Evolutionary conservation across 2,797 vertebrate species (phyloP).

Genomic region (Euphonia xanthogaster): DNA sequence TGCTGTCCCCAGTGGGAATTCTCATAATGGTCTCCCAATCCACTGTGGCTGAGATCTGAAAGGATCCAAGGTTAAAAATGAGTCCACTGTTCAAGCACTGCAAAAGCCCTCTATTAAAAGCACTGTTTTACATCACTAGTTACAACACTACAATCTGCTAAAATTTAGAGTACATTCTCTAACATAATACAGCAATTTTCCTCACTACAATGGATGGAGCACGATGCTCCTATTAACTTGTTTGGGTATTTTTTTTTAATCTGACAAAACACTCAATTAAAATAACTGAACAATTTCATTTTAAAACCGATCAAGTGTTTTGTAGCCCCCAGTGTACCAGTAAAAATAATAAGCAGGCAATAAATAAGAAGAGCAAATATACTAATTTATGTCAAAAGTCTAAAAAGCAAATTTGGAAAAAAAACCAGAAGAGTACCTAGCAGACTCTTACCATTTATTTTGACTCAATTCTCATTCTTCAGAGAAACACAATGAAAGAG

Average conservation of each 20-base stretch:
- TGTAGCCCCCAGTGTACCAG: not conserved
- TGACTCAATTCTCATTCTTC: not conserved
- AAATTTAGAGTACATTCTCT: not conserved
- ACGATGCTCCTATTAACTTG: not conserved
- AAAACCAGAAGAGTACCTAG: not conserved
- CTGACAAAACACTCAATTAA: not conserved
- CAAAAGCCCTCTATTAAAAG: not conserved
- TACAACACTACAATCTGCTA: not conserved
- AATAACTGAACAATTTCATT: not conserved
- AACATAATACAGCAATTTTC: not conserved
- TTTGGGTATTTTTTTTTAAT: not conserved
- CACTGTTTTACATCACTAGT: not conserved
- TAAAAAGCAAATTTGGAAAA: not conserved
- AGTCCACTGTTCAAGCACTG: conserved; percentile 9
- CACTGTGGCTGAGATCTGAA: conserved; percentile 88
- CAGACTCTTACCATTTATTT: not conserved
- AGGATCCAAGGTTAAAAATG: conserved; percentile 58
- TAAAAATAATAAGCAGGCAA: not conserved
- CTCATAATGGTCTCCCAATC: conserved; percentile 90
- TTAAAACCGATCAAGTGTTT: not conserved
- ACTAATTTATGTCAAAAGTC: not conserved
- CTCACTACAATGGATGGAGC: not conserved
- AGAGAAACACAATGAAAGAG: not conserved
- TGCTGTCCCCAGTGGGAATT: conserved; percentile 88
- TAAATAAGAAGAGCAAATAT: not conserved